These are phyloP conservation scores for Liparis tanakae DNA, from an alignment of 2,797 vertebrate genomes.

Conservation along the genomic window DNA sequence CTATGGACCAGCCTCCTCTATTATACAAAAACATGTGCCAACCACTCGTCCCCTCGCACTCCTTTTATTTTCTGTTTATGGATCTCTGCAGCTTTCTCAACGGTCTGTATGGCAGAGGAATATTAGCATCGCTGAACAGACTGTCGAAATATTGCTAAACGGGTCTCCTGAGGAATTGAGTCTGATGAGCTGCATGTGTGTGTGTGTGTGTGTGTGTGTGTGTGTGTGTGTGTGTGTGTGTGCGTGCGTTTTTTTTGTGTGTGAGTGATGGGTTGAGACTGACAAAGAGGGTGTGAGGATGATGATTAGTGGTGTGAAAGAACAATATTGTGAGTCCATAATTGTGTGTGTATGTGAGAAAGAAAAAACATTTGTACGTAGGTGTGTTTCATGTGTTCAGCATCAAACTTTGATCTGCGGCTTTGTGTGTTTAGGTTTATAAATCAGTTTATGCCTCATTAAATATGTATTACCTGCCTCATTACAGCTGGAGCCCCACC, in stretches of 20 bases:
- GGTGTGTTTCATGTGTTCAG: constrained; percentile 40
- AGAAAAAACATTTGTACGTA: constrained; percentile 29
- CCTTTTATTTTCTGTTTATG: constrained; percentile 22
- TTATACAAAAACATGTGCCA: background rate
- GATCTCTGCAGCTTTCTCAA: constrained; percentile 39
- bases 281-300: constrained; percentile 23
- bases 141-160: constrained; percentile 34
- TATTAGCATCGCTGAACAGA: constrained; percentile 55
- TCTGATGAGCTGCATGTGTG: constrained; percentile 14
- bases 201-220: constrained; percentile 10
- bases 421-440: constrained; percentile 66
- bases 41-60: background rate
- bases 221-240: constrained; percentile 3
- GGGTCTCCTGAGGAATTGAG: constrained; percentile 37
- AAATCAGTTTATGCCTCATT: constrained; percentile 85
- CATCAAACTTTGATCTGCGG: constrained; percentile 48
- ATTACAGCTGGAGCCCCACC: constrained; percentile 79
- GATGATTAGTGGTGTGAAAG: constrained; percentile 21
- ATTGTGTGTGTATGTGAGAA: constrained; percentile 3
- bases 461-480: constrained; percentile 88
- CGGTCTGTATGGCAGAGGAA: constrained; percentile 35
- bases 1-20: background rate
- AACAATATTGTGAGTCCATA: constrained; percentile 22
- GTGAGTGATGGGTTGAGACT: constrained; percentile 24
- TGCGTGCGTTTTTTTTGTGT: background rate